Percentiles rank a stretch among this genome's conserved stretches.
Evolutionary conservation across 2,888 invertebrate genomes (phyloP).

Genomic region (Urechis unicinctus): DNA sequence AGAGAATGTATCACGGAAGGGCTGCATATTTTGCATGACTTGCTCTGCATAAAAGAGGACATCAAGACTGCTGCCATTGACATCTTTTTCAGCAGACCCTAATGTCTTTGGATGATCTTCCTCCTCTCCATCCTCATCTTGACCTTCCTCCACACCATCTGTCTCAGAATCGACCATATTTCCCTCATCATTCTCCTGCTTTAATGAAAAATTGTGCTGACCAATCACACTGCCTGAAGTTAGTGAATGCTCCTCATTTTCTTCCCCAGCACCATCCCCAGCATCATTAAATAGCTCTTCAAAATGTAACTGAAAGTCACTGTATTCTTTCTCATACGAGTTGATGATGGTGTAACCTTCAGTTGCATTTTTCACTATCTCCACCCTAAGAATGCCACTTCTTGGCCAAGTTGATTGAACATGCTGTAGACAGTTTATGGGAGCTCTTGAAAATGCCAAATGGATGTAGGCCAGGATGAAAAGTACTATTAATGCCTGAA

Average conservation of each 20-base stretch:
- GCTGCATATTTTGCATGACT: conserved; percentile 16
- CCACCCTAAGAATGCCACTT: conserved; percentile 88
- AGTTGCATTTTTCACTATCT: conserved; percentile 60
- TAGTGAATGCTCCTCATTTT: background rate
- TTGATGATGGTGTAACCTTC: conserved; percentile 72
- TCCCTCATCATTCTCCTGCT: background rate
- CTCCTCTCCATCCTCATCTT: background rate
- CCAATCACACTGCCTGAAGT: background rate
- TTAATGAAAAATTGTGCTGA: too few relatives aligned
- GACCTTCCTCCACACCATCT: background rate
- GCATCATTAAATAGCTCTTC: background rate
- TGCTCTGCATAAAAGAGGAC: background rate
- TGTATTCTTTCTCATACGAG: conserved; percentile 65
- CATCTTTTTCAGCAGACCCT: background rate
- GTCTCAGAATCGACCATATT: background rate
- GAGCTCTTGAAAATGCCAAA: conserved; percentile 83
- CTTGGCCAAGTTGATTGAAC: conserved; percentile 82
- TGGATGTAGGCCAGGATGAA: conserved; percentile 92
- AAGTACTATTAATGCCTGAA: conserved; percentile 73
- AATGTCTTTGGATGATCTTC: conserved; percentile 1
- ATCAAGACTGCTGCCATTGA: background rate
- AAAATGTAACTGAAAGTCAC: conserved; percentile 7
- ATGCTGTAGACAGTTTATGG: conserved; percentile 86
- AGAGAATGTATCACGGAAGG: conserved; percentile 47
- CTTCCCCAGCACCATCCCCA: background rate